Base-by-base conservation (phyloP, 2,113 vertebrate genomes). In the Pyrgilauda ruficollis region DNA sequence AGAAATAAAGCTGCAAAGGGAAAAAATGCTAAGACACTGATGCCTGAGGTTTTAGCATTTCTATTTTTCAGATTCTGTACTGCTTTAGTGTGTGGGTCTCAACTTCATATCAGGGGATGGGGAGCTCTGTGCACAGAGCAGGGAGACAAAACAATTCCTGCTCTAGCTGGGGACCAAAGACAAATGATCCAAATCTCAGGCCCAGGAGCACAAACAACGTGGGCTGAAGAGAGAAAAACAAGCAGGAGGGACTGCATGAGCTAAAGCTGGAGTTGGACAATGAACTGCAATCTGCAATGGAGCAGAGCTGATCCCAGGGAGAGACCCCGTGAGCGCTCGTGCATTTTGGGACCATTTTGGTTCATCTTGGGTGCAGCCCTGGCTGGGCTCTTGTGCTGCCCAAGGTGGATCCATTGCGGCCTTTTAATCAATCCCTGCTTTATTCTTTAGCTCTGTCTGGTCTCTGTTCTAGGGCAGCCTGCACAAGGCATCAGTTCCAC, bases 51-150 rank as follows among this genome's bases (percentile, higher is more conserved):
- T 49, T 58, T 6, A 5, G 14, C 14, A 24, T 58, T 24, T 58
- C 22, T 24, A 35, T 58, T 24, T 35, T 58, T 58, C n/a, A 35
- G 9, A 24, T 35, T 58, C 56, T 58, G 33, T 16, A 9, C 22
- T 35, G 22, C 22, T 58, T 58, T 16, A 35, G 56, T 58, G 4
- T 7, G 14, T 24, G 33, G 56, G 21, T 35, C 33, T 58, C 33
- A 0, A 33, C 49, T 58, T 15, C 33, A 24, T 0, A 35, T 35
- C 0, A 24, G 22, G 56, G 33, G 2, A 58, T 35, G 56, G 6
- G 10, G 56, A 58, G 56, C 56, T 58, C 55, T 58, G 5, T 56
- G 56, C 56, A 35, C 56, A 58, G 56, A 35, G 56, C 56, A 58
- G 56, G 55, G 55, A n/a, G 13, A 58, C 56, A 58, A n/a, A 58